Conservation (phyloP, 2,888 invertebrate species). For the Lamellibrachia satsuma region DNA sequence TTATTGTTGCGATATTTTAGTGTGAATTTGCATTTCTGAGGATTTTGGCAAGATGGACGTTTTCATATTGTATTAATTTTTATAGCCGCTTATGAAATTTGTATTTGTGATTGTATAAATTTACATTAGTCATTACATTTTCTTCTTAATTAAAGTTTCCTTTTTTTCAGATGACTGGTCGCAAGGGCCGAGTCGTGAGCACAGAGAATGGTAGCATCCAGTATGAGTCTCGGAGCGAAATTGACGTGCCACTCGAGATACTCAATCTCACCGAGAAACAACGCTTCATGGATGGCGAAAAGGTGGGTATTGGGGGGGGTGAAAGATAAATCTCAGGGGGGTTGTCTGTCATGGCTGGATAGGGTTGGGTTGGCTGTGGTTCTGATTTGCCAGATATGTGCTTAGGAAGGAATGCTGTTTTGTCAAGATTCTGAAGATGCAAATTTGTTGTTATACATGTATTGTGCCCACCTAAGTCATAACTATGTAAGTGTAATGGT, state of each 20-base stretch:
- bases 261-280: slow-evolving; percentile 87
- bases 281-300: slow-evolving; percentile 97
- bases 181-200: slow-evolving; percentile 82
- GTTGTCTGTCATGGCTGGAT: not conserved
- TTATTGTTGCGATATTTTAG: too few species aligned
- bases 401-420: not conserved
- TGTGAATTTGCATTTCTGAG: too few species aligned
- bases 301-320: slow-evolving; percentile 68
- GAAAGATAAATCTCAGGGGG: not conserved
- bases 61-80: too few species aligned
- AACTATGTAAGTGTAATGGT: too few species aligned
- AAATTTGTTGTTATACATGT: too few species aligned
- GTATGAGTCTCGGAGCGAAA: slow-evolving; percentile 93
- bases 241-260: slow-evolving; percentile 94
- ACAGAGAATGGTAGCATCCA: slow-evolving; percentile 86
- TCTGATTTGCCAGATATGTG: not conserved
- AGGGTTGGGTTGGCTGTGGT: not conserved
- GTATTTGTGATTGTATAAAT: too few species aligned
- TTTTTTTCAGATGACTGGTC: slow-evolving; percentile 85
- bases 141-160: too few species aligned
- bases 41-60: too few species aligned
- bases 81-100: too few species aligned
- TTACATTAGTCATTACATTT: too few species aligned
- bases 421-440: too few species aligned
- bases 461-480: too few species aligned